Conservation (phyloP, 2,888 invertebrate genomes). For the Yponomeuta plumbellus region DNA sequence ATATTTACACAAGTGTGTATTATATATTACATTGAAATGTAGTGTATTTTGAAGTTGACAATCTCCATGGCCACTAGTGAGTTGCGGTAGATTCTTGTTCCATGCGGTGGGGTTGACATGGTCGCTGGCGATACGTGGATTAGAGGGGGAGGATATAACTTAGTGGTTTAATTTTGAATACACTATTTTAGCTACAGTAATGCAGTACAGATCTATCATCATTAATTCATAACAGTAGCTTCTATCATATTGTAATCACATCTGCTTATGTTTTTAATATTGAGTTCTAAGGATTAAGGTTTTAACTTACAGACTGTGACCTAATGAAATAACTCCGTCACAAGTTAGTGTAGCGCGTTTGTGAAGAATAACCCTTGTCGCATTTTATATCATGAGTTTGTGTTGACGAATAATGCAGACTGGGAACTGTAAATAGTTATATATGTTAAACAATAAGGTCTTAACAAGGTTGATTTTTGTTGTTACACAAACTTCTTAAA, state of each 20-base stretch:
- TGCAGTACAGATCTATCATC: slow-evolving; percentile 50
- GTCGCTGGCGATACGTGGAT: slow-evolving; percentile 27
- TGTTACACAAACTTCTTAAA: slow-evolving; percentile 75
- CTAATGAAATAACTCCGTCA: slow-evolving; percentile 70
- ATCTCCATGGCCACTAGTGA: slow-evolving; percentile 33
- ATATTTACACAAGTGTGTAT: slow-evolving; percentile 75
- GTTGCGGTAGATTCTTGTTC: slow-evolving; percentile 28
- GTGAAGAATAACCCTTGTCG: slow-evolving; percentile 70
- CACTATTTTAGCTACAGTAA: slow-evolving; percentile 51
- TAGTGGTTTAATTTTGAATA: slow-evolving; percentile 59
- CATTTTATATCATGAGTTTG: slow-evolving; percentile 73
- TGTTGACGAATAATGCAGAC: slow-evolving; percentile 67
- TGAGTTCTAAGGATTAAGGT: slow-evolving; percentile 55
- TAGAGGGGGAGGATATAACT: slow-evolving; percentile 64
- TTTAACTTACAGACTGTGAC: slow-evolving; percentile 65
- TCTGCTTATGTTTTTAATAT: slow-evolving; percentile 62
- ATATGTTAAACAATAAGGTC: slow-evolving; percentile 73
- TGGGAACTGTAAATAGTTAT: slow-evolving; percentile 75
- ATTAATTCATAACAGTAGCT: slow-evolving; percentile 57
- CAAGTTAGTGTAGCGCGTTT: slow-evolving; percentile 69
- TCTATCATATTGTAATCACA: slow-evolving; percentile 67
- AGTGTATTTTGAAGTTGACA: slow-evolving; percentile 41
- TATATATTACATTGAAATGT: slow-evolving; percentile 59
- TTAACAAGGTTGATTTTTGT: slow-evolving; percentile 76
- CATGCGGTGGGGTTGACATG: slow-evolving; percentile 29